Percentiles rank a stretch among this genome's conserved stretches.
These are phyloP conservation scores for Gymnocephalus cernua DNA, from an alignment of 2,113 vertebrate genomes.

Conservation along the genomic window DNA sequence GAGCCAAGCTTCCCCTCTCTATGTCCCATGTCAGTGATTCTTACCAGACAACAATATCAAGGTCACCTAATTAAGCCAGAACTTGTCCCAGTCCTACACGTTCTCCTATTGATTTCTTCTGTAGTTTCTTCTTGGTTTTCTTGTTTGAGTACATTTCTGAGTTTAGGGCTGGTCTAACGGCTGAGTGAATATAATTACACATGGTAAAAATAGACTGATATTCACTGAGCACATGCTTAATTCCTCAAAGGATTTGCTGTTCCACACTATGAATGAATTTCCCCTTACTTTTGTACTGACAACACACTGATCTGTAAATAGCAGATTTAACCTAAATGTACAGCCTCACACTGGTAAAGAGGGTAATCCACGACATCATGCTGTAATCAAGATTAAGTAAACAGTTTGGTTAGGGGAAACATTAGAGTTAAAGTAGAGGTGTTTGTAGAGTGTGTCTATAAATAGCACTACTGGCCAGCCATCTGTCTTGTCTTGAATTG, in stretches of 20 bases:
- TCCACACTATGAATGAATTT: too few species aligned
- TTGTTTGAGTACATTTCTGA: neutral
- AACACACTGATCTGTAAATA: neutral
- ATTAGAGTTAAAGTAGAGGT: neutral
- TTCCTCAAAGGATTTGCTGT: fast-evolving
- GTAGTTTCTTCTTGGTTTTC: neutral
- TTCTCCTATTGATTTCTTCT: neutral
- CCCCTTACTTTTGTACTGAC: too few species aligned
- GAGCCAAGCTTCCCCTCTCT: neutral
- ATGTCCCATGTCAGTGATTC: constrained; percentile 40
- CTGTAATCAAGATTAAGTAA: neutral
- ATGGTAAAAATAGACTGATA: neutral
- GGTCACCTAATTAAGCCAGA: constrained; percentile 27
- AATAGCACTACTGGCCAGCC: constrained; percentile 61
- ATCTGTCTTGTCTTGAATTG: constrained; percentile 61
- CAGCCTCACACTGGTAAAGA: neutral
- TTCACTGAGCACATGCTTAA: too few species aligned
- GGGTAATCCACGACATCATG: neutral
- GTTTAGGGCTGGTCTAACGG: neutral
- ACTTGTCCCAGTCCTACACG: neutral
- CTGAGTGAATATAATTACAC: neutral
- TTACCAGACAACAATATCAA: constrained; percentile 20
- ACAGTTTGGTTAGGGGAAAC: neutral
- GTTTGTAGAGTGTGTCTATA: constrained; percentile 46
- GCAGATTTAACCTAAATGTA: neutral